Evolutionary conservation across 2,113 vertebrate genomes (phyloP).

Genomic region (Brachyhypopomus gauderio): DNA sequence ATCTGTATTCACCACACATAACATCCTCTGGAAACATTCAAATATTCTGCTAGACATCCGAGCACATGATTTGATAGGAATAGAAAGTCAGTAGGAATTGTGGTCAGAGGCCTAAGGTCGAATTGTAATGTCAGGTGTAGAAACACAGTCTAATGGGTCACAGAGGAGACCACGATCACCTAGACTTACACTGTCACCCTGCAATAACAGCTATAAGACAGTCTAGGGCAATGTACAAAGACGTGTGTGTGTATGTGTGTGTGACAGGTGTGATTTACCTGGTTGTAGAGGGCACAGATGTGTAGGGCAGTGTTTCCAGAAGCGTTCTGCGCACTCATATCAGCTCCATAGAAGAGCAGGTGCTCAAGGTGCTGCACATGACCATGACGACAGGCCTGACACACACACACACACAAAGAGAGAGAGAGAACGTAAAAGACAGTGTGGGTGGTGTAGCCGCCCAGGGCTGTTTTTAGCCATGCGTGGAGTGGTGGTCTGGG

Average conservation of each 20-base stretch:
- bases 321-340: slow-evolving; percentile 93
- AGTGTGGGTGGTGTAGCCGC: neutral
- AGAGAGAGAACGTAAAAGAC: neutral
- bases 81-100: no score
- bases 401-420: slow-evolving; percentile 30
- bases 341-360: slow-evolving; percentile 93
- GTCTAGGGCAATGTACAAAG: neutral
- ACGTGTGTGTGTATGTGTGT: neutral
- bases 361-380: slow-evolving; percentile 96
- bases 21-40: slow-evolving; percentile 12
- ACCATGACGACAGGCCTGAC: slow-evolving; percentile 91
- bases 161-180: no score
- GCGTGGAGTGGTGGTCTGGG: neutral
- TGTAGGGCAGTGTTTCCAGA: slow-evolving; percentile 93
- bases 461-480: neutral
- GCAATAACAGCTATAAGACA: no score
- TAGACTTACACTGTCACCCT: no score
- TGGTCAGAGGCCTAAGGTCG: no score
- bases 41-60: slow-evolving; percentile 7
- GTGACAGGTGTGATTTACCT: slow-evolving; percentile 72
- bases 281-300: slow-evolving; percentile 96
- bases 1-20: slow-evolving; percentile 6
- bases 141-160: no score
- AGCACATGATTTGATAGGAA: neutral
- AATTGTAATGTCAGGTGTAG: no score